Conservation (phyloP, 2,113 vertebrate species). For the Axis porcinus region DNA sequence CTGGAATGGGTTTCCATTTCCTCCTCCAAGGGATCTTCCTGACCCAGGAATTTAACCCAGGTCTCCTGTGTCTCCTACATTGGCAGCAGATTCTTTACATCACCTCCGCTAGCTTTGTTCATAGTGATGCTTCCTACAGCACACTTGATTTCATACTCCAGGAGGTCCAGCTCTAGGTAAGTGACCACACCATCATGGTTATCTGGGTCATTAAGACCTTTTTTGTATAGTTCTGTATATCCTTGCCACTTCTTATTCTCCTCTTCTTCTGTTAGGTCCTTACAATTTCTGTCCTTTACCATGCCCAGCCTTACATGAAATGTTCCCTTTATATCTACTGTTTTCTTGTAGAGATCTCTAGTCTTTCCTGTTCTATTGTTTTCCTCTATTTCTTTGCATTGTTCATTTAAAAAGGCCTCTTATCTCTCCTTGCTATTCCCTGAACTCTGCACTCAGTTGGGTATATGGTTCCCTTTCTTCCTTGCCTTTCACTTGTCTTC, state of each 20-base stretch:
- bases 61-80: background rate
- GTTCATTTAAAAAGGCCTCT: background rate
- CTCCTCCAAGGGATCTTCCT: background rate
- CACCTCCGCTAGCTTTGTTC: background rate
- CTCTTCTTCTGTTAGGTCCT: background rate
- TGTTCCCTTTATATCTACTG: background rate
- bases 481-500: background rate
- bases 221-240: background rate
- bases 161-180: background rate
- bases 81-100: background rate
- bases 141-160: background rate
- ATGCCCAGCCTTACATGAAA: background rate
- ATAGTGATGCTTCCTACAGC: background rate
- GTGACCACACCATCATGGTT: background rate
- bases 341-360: background rate
- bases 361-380: background rate
- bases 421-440: background rate
- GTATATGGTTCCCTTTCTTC: background rate
- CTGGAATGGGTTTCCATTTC: background rate
- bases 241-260: background rate
- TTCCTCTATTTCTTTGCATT: background rate
- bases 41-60: background rate
- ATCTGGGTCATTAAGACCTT: background rate
- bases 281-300: background rate
- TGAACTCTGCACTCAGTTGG: background rate